Conservation (phyloP, 2,888 invertebrate species). For the Danaus chrysippus region DNA sequence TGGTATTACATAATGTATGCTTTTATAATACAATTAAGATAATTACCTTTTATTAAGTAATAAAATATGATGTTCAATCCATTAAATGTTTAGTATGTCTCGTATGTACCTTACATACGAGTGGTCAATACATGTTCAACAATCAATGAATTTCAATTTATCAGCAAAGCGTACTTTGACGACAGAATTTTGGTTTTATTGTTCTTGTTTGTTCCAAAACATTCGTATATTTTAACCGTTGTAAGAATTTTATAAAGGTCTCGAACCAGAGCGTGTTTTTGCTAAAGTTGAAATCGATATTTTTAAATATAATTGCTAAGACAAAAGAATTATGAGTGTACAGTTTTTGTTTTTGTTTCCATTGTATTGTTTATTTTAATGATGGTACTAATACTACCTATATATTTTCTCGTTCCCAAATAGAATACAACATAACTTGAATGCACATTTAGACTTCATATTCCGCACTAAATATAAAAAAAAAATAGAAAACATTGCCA, state of each 20-base stretch:
- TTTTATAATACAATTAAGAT: slow-evolving; percentile 32
- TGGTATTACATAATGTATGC: slow-evolving; percentile 45
- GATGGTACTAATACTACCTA: not conserved
- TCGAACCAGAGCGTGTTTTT: slow-evolving; percentile 32
- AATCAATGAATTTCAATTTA: too few relatives aligned
- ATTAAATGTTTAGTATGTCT: too few relatives aligned
- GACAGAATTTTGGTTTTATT: not conserved
- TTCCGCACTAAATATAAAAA: too few relatives aligned
- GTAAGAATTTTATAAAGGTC: slow-evolving; percentile 5
- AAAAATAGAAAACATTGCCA: too few relatives aligned
- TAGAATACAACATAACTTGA: too few relatives aligned
- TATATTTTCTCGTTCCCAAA: not conserved
- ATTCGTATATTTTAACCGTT: not conserved
- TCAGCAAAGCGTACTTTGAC: not conserved
- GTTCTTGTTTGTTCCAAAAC: not conserved
- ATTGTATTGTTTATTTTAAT: slow-evolving; percentile 34
- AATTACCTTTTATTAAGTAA: not conserved
- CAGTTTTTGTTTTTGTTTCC: slow-evolving; percentile 53
- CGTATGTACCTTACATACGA: too few relatives aligned
- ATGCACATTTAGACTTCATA: too few relatives aligned
- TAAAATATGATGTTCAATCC: not conserved
- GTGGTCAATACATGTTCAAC: too few relatives aligned
- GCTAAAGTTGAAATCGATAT: slow-evolving; percentile 70
- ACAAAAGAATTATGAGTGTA: slow-evolving; percentile 71
- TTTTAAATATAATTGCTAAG: slow-evolving; percentile 73